Conservation (phyloP, 2,888 invertebrate genomes). For the Dasysyrphus tricinctus region DNA sequence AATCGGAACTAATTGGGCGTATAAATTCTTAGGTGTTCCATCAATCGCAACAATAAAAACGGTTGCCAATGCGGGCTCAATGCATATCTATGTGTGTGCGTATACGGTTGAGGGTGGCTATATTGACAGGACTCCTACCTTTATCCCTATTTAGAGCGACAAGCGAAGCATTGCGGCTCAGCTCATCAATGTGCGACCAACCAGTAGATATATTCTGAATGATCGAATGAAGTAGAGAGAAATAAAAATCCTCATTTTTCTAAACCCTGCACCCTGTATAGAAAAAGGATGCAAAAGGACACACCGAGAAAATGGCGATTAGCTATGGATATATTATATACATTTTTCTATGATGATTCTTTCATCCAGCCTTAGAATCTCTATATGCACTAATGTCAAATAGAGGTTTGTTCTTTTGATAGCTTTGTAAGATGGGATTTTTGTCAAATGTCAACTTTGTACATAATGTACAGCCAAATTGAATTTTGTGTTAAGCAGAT, state of each 20-base stretch:
- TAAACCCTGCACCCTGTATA: background rate
- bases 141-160: conserved; percentile 66
- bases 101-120: conserved; percentile 38
- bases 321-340: conserved; percentile 67
- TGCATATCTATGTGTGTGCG: background rate
- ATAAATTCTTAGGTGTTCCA: conserved; percentile 74
- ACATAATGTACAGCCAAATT: conserved; percentile 65
- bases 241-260: conserved; percentile 57
- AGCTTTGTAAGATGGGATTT: conserved; percentile 64
- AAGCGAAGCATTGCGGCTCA: conserved; percentile 49
- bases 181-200: conserved; percentile 29
- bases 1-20: conserved; percentile 75
- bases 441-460: conserved; percentile 63
- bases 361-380: conserved; percentile 20
- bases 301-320: conserved; percentile 78
- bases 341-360: conserved; percentile 66
- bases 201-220: conserved; percentile 38
- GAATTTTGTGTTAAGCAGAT: conserved; percentile 72
- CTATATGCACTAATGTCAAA: conserved; percentile 1
- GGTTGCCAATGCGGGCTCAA: conserved; percentile 58
- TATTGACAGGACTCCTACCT: conserved; percentile 59
- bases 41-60: conserved; percentile 72
- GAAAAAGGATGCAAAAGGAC: conserved; percentile 73
- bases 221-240: conserved; percentile 51
- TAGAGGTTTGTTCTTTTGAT: conserved; percentile 35